Base-by-base conservation (phyloP, 1,140 invertebrate genomes). In the Drosophila setifemur region DNA sequence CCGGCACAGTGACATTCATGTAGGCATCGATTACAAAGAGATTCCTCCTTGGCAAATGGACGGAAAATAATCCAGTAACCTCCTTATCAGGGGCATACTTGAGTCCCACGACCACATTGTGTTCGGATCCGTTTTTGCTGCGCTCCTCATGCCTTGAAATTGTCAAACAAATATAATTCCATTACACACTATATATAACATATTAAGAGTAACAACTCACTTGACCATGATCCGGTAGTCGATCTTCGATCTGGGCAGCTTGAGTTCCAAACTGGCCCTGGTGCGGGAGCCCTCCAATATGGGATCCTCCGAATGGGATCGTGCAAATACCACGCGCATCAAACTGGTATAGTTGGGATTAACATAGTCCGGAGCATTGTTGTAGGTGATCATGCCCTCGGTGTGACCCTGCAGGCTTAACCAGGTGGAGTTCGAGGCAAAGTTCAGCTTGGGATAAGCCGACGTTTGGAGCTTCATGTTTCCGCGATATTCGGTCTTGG, bases 391-490 rank as follows among this genome's bases (percentile, higher is more conserved):
- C 5, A 66, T 49, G n/a, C 79, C 74, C 43, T 90, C 90, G 0
- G 82, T 88, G 25, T 90, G 90, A 2, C 89, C 89, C 21, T 89
- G 73, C 4, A 90, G 39, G 8, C 81, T 81, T 0, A 87, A 49
- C 74, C 83, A 90, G 0, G 85, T 94, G 0, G 93, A 85, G 5
- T 93, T 92, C n/a, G 94, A 90, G 21, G 94, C 93, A 44, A 95
- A 94, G 82, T 96, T 95, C 4, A 95, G 92, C 43, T 94, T 92
- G 0, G 95, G 94, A 91, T 96, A 96, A 0, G 95, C 94, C 0
- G 94, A 94, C 6, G 94, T 95, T 14, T 93, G 92, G 31, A 96
- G 89, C 26, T 93, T 92, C 35, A 95, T 78, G 54, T 94, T 93
- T 0, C 93, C 94, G 31, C 92, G 92, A 9, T 93, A 92, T 48